A percentile compares a stretch with the other conserved stretches of the same genome.
These are phyloP conservation scores for Ceyx cyanopectus DNA, from an alignment of 2,113 vertebrate species.

Conservation along the genomic window DNA sequence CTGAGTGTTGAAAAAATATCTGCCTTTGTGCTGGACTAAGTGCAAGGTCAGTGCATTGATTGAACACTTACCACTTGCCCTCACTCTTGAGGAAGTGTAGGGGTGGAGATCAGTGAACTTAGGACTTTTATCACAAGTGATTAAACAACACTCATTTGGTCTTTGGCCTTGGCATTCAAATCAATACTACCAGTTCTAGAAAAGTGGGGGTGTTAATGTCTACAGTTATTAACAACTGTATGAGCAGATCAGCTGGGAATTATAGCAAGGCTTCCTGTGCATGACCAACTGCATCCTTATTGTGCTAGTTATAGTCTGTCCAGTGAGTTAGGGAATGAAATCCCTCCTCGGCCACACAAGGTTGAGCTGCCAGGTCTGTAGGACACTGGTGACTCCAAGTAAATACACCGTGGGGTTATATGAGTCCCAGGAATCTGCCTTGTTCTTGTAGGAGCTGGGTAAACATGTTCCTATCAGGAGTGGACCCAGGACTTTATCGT, in stretches of 20 bases:
- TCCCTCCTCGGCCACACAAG: not conserved
- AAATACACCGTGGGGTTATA: not conserved
- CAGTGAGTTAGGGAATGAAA: not conserved
- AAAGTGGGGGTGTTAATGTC: not conserved
- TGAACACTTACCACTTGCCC: not conserved
- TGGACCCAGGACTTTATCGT: not conserved
- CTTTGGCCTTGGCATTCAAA: not conserved
- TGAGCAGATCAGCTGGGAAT: not conserved
- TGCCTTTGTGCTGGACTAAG: not conserved
- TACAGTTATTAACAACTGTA: not conserved
- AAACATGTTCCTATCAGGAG: not conserved
- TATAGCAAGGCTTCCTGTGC: not conserved
- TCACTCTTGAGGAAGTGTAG: not conserved
- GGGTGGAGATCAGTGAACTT: conserved; percentile 13
- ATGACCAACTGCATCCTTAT: not conserved
- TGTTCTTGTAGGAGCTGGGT: not conserved
- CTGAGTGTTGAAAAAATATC: not conserved
- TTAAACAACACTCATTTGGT: not conserved
- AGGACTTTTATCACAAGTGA: not conserved
- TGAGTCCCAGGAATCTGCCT: fast-evolving
- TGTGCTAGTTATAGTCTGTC: not conserved
- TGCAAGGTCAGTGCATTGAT: conserved; percentile 8
- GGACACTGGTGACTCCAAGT: not conserved
- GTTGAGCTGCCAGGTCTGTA: not conserved
- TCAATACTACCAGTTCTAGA: not conserved